Percentiles rank a stretch among this genome's conserved stretches.
These are phyloP conservation scores for Eubasilissa splendida DNA, from an alignment of 2,888 invertebrate genomes.

Conservation along the genomic window DNA sequence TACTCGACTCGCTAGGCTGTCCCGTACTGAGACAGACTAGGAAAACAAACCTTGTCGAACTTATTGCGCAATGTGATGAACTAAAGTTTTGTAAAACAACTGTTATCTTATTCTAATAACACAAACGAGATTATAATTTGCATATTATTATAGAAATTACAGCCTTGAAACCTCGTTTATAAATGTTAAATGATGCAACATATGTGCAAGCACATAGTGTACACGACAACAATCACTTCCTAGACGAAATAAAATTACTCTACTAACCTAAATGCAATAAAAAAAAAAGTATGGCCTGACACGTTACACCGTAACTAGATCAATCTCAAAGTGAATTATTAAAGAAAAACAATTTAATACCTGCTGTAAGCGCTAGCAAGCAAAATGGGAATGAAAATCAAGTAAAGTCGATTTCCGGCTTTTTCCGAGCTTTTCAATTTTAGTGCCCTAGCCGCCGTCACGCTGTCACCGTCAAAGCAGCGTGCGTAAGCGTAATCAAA, in stretches of 20 bases:
- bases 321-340: background rate
- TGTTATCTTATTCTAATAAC: background rate
- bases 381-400: background rate
- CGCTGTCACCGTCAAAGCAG: background rate
- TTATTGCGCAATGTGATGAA: too few species aligned
- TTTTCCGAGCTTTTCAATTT: background rate
- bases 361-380: background rate
- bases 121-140: background rate
- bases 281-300: conserved; percentile 16
- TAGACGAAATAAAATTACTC: conserved; percentile 16
- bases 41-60: too few species aligned
- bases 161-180: background rate
- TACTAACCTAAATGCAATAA: conserved; percentile 29
- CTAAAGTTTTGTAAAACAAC: too few species aligned
- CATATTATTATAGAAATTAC: background rate
- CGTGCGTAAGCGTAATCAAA: background rate
- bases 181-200: conserved; percentile 22
- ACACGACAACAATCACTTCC: conserved; percentile 29
- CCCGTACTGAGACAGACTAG: too few species aligned
- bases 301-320: background rate
- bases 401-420: background rate
- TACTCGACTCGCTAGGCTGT: too few species aligned
- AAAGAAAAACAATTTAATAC: background rate
- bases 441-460: background rate
- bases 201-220: conserved; percentile 22